Conservation (phyloP, 2,888 invertebrate genomes). For the Diplazon laetatorius region DNA sequence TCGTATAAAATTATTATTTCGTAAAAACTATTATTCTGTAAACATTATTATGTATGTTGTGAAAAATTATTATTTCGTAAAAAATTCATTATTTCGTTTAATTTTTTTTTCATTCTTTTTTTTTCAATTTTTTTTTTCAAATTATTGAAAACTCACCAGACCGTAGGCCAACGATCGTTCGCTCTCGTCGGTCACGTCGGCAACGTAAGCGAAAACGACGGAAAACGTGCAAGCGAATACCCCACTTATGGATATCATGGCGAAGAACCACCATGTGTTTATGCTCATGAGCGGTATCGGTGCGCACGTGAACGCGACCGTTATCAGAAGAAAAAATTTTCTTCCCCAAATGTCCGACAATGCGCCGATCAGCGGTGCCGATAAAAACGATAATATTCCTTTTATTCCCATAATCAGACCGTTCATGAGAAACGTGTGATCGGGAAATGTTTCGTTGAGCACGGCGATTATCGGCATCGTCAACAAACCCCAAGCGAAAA, state of each 20-base stretch:
- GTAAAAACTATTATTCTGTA: too few relatives aligned
- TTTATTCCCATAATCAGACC: constrained; percentile 99
- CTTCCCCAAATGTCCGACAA: constrained; percentile 99
- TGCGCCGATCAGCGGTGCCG: constrained; percentile 98
- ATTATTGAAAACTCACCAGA: constrained; percentile 85
- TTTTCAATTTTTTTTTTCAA: neutral
- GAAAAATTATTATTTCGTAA: too few relatives aligned
- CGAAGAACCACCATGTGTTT: constrained; percentile 99
- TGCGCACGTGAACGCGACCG: constrained; percentile 99
- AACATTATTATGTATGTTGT: too few relatives aligned
- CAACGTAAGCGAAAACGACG: constrained; percentile 99
- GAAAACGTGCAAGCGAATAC: constrained; percentile 99
- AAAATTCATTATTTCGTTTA: too few relatives aligned
- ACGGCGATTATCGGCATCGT: constrained; percentile 98
- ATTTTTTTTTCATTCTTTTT: too few relatives aligned
- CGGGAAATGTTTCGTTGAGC: constrained; percentile 98
- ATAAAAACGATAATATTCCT: constrained; percentile 98
- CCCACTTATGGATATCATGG: constrained; percentile 99
- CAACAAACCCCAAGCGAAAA: constrained; percentile 99
- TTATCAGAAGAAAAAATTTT: constrained; percentile 98
- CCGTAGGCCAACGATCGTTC: constrained; percentile 98
- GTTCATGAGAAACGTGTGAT: constrained; percentile 99
- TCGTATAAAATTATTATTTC: too few relatives aligned
- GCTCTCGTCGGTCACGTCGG: constrained; percentile 98
- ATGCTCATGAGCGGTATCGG: constrained; percentile 99